Base-by-base conservation (phyloP, 2,888 invertebrate genomes). In the Allacma fusca region DNA sequence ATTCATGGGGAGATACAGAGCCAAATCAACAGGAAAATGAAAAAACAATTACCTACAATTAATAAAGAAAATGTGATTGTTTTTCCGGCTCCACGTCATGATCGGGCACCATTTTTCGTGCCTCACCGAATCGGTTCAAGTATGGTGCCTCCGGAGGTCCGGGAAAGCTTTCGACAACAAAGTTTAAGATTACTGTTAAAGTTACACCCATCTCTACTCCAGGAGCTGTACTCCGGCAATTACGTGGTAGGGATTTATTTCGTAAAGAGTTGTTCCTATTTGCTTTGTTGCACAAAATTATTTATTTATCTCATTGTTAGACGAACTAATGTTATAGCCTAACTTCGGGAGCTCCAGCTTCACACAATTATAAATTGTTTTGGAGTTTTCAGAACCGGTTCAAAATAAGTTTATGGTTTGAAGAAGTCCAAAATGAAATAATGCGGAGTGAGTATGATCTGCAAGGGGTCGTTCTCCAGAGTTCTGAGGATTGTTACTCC, bases 351-450 rank as follows among this genome's bases (percentile, higher is more conserved):
- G 5, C n/a, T n/a, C 13, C 5, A 9, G 69, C 34, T 16, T 5
- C 7, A 19, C 9, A 4, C 19, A 19, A 67, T 26, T 5, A 5
- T 40, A n/a, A n/a, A 9, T 5, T 13, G n/a, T n/a, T n/a, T 34
- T 7, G 9, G 7, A 62, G 62, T 75, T 28, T 78, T 12, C 44
- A 83, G 79, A 89, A 91, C 71, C 91, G 90, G 83, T 94, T 95
- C 87, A 91, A 93, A 83, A 88, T 90, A 4, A 88, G 96, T 68
- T 85, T 96, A 0, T 91, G 92, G 86, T 88, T 97, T 81, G 96
- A 96, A 87, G 96, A 97, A 88, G 91, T 96, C 76, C 90, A 92
- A 84, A 87, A 89, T 82, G 89, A 90, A 75, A 86, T 93, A 9
- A 88, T 88, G 78, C 90, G 95, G 83, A 89, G 91, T 77, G 88